Evolutionary conservation across 2,888 invertebrate genomes (phyloP).

Genomic region (Muscina levida): DNA sequence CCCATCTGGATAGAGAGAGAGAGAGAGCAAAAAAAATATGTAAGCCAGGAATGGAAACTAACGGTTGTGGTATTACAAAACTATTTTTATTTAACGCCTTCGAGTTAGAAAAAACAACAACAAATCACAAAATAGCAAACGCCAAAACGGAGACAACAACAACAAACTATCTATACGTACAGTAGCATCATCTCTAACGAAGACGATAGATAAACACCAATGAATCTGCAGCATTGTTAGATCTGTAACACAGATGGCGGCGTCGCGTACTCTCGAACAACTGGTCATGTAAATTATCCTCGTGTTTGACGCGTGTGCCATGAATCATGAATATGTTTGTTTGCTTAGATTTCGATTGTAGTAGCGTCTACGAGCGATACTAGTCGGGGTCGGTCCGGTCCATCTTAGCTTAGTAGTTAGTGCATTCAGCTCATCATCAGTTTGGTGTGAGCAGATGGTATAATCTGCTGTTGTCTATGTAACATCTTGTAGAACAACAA

Average conservation of each 20-base stretch:
- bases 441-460: neutral
- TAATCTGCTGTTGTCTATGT: constrained; percentile 3
- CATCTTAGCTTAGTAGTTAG: neutral
- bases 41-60: constrained; percentile 6
- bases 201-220: neutral
- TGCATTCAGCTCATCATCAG: neutral
- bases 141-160: neutral
- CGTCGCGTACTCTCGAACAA: constrained; percentile 6
- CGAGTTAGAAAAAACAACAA: constrained; percentile 25
- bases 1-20: no score
- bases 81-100: constrained; percentile 37
- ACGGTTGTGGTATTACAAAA: constrained; percentile 29
- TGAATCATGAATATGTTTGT: constrained; percentile 6
- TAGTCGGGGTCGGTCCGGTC: no score
- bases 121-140: constrained; percentile 2
- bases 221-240: neutral
- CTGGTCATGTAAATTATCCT: constrained; percentile 62
- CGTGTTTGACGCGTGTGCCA: constrained; percentile 60
- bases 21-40: constrained; percentile 44
- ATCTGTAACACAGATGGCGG: neutral
- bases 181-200: neutral
- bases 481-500: constrained; percentile 34
- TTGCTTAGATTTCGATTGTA: neutral
- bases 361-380: no score
- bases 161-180: neutral